A percentile compares a stretch with the other conserved stretches of the same genome.
Conservation (phyloP, 2,888 invertebrate genomes). For the Mactromeris polynyma region DNA sequence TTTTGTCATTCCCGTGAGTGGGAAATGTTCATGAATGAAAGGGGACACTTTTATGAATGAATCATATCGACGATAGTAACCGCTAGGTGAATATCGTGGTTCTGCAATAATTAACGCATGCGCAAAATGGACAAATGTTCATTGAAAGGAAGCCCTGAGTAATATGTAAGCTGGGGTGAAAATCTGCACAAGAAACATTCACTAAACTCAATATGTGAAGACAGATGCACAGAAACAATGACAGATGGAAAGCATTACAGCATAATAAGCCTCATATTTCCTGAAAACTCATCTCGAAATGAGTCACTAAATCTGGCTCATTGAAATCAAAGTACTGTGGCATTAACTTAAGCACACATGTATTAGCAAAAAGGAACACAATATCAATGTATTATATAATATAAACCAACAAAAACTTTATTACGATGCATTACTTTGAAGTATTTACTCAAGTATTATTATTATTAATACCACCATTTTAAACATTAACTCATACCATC, state of each 20-base stretch:
- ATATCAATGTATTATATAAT: background rate
- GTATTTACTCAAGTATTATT: background rate
- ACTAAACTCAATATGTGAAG: background rate
- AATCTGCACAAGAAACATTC: background rate
- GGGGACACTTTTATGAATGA: no score
- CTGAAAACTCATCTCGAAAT: background rate
- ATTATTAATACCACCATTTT: background rate
- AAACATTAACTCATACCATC: background rate
- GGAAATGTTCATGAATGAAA: no score
- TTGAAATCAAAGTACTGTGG: background rate
- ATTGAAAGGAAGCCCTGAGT: no score
- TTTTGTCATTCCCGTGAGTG: no score
- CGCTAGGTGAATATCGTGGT: no score
- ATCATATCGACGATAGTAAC: no score
- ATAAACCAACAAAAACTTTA: background rate
- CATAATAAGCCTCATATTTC: background rate
- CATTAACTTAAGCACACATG: background rate
- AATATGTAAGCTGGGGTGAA: no score
- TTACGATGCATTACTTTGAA: background rate
- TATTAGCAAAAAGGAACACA: background rate
- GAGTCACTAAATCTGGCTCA: background rate
- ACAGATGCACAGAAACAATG: background rate
- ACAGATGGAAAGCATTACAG: constrained; percentile 12
- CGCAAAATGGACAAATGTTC: no score
- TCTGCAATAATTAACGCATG: no score